A percentile compares a stretch with the other conserved stretches of the same genome.
These are phyloP conservation scores for Drosophila rhopaloa DNA, from an alignment of 1,140 invertebrate species.

Conservation along the genomic window DNA sequence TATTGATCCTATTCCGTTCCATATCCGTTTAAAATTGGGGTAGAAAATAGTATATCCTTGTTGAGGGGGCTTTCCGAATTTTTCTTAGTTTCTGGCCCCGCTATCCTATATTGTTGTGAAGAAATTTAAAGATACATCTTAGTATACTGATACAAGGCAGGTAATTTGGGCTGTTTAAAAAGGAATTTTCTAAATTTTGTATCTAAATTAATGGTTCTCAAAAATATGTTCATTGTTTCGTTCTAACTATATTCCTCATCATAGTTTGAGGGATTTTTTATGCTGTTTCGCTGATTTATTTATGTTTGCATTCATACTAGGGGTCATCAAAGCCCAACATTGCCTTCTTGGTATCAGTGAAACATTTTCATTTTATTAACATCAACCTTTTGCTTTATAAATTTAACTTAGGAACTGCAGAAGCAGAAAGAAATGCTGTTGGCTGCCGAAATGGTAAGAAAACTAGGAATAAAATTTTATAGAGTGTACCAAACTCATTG, in stretches of 20 bases:
- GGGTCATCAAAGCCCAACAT: background rate
- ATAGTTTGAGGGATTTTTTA: too few species aligned
- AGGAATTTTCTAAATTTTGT: background rate
- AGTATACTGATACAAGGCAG: conserved; percentile 6
- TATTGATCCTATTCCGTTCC: background rate
- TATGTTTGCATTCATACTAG: background rate
- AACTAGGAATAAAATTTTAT: accelerated
- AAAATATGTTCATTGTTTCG: too few species aligned
- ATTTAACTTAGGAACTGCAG: conserved; percentile 91
- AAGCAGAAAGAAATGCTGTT: conserved; percentile 93
- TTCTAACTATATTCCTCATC: too few species aligned
- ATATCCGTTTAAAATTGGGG: background rate
- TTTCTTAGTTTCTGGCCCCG: background rate
- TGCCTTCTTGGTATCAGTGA: conserved; percentile 1
- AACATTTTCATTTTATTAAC: conserved; percentile 85
- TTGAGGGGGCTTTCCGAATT: background rate
- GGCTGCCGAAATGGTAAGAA: conserved; percentile 93
- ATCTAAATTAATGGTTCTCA: background rate
- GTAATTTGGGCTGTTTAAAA: background rate
- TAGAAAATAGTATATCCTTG: too few species aligned
- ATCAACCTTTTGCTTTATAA: background rate
- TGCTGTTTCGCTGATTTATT: too few species aligned
- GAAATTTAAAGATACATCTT: too few species aligned
- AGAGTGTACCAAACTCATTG: background rate
- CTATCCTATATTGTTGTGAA: background rate